Conservation (phyloP, 1,140 invertebrate species). For the Coptotermes formosanus region DNA sequence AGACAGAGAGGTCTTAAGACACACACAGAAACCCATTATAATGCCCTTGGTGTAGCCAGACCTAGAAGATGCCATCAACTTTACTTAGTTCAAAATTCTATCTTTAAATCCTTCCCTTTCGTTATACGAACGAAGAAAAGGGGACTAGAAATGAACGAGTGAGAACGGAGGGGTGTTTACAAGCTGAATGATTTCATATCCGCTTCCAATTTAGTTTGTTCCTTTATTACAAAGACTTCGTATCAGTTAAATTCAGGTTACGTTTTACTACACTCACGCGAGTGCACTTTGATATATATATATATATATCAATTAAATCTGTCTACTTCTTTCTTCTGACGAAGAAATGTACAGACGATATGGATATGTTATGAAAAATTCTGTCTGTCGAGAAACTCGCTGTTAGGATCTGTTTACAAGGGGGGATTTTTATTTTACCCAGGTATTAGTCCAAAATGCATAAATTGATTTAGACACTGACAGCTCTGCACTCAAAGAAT, state of each 20-base stretch:
- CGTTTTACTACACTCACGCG: too few relatives aligned
- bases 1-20: neutral
- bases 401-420: too few relatives aligned
- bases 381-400: too few relatives aligned
- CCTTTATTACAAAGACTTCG: neutral
- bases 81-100: conserved; percentile 1
- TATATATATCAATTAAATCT: too few relatives aligned
- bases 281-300: too few relatives aligned
- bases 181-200: neutral
- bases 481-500: too few relatives aligned
- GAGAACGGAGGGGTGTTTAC: conserved; percentile 2
- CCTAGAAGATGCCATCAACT: neutral
- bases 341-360: too few relatives aligned
- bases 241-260: conserved; percentile 2
- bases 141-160: neutral
- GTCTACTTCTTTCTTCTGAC: too few relatives aligned
- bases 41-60: neutral
- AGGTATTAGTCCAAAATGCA: too few relatives aligned
- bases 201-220: neutral
- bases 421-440: too few relatives aligned
- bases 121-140: neutral
- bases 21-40: neutral
- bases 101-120: neutral
- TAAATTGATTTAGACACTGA: too few relatives aligned
- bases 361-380: too few relatives aligned